Evolutionary conservation across 2,113 vertebrate species (phyloP).

Genomic region (Myiopsitta monachus): DNA sequence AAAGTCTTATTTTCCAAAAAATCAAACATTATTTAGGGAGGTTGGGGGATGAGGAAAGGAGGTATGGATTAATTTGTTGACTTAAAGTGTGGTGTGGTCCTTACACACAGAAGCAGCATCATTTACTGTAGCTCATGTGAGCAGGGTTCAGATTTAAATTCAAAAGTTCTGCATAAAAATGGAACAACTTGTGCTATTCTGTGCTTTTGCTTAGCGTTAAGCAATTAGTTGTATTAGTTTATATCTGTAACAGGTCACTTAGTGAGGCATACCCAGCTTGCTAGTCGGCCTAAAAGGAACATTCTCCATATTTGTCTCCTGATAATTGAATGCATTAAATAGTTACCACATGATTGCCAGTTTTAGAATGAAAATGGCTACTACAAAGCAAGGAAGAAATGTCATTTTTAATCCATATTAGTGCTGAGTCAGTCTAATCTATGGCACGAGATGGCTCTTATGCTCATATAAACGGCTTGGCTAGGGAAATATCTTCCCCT

Average conservation of each 20-base stretch:
- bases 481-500: background rate
- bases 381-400: background rate
- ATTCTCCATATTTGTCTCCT: background rate
- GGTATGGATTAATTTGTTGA: background rate
- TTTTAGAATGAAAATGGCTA: background rate
- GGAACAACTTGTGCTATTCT: background rate
- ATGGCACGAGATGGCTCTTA: background rate
- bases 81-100: background rate
- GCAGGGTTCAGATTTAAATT: background rate
- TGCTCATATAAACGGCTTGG: background rate
- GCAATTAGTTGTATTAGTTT: background rate
- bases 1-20: background rate
- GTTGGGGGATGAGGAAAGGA: accelerated
- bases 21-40: background rate
- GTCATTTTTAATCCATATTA: background rate
- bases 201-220: background rate
- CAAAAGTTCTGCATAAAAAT: background rate
- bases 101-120: background rate
- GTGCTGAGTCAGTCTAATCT: background rate
- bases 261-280: background rate
- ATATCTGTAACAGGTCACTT: background rate
- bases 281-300: background rate
- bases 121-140: background rate
- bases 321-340: background rate
- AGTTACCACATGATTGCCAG: background rate